Evolutionary conservation across 2,113 vertebrate species (phyloP), one percentile per base, ranked within the genome.

Genomic region (Semnornis frantzii): DNA sequence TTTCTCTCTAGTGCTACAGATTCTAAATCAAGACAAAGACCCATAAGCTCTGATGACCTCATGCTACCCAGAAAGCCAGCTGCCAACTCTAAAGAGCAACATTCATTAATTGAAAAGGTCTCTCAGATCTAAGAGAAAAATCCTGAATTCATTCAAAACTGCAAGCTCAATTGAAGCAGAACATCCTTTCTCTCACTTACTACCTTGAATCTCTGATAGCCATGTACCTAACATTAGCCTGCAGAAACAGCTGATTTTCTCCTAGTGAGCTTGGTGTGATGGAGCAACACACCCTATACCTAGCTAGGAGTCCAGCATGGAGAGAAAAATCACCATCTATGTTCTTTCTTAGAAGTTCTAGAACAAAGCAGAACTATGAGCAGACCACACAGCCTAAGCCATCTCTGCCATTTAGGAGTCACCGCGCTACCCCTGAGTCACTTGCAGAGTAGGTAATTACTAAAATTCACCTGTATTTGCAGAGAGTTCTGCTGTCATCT

Each of bases 211-310:
- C n/a, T 5, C 55, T 55, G 11, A 9, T 6, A 55, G 5, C 58
- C 14, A 28, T 2, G 0, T 15, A 33, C n/a, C 23, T 16, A 54
- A 31, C 1, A 0, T 24, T 6, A 66, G 16, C 30, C 25, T 20
- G 10, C 0, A 28, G 37, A 42, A 12, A 28, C 0, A 52, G 25
- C 23, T 34, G 5, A 8, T 84, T 81, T 73, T 59, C 74, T 72
- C 15, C 21, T 42, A 2, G 8, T 2, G 44, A 91, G 28, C 25
- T 71, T 33, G 3, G 12, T 58, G 16, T 28, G 10, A 58, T 16
- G 17, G 28, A 72, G 17, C 46, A 66, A 13, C 6, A 33, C 1
- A 3, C 9, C 8, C n/a, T 6, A 3, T 33, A 33, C 17, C 17
- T 54, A 15, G 11, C 48, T 30, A 11, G 17, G 23, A 48, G 4